phyloP scores from a whole-genome alignment of 2,113 vertebrate species.

The Arizona elegans region DNA sequence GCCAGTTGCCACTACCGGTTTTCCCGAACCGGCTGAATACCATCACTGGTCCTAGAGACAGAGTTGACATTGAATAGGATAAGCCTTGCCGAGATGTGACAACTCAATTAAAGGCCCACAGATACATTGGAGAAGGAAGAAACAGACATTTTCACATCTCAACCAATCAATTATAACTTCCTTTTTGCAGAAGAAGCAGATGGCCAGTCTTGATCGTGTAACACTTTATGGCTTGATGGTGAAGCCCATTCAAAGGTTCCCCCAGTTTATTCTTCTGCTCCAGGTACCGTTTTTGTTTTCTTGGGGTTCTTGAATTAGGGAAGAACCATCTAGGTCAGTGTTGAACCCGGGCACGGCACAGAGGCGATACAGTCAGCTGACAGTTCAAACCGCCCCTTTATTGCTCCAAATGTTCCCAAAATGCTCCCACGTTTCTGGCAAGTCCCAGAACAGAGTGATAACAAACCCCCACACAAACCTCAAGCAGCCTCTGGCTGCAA shows the following conservation, averaged over 20 bases:
- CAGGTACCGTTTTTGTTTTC: constrained; percentile 73
- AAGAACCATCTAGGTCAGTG: no score
- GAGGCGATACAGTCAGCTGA: no score
- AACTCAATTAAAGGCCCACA: background rate
- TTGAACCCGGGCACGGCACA: no score
- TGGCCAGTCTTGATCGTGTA: constrained; percentile 86
- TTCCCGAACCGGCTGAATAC: no score
- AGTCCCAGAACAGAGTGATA: no score
- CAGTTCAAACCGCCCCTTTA: no score
- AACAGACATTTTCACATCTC: background rate
- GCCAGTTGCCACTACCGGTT: no score
- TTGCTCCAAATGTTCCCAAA: no score
- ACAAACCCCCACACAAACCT: no score
- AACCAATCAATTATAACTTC: background rate
- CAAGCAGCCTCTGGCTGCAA: no score
- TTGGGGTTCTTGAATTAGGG: background rate
- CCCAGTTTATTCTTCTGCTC: constrained; percentile 94
- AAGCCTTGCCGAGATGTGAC: background rate
- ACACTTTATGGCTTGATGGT: constrained; percentile 96
- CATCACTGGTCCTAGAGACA: background rate
- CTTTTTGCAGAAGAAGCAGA: constrained; percentile 83
- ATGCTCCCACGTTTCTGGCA: no score
- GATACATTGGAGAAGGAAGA: background rate
- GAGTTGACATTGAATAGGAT: background rate
- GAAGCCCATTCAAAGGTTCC: constrained; percentile 95